A percentile compares a stretch with the other conserved stretches of the same genome.
These are phyloP conservation scores for Telenomus remus DNA, from an alignment of 1,140 invertebrate species.

Conservation along the genomic window DNA sequence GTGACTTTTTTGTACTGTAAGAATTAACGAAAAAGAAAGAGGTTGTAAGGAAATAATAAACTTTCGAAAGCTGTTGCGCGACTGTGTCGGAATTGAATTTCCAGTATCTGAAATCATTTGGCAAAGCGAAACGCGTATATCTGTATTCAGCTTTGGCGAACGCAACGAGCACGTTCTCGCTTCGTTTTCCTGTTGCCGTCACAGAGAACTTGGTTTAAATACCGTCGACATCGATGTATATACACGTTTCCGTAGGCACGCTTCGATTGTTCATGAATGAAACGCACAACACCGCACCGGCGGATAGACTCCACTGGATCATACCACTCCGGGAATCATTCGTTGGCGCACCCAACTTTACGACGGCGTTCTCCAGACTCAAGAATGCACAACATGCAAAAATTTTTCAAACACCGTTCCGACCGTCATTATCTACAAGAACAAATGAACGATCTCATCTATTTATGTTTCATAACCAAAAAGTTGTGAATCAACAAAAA, in stretches of 20 bases:
- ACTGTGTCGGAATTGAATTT: conserved; percentile 44
- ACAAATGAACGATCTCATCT: neutral
- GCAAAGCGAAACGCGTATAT: conserved; percentile 36
- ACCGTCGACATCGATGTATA: conserved; percentile 42
- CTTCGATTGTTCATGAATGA: conserved; percentile 62
- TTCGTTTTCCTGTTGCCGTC: conserved; percentile 61
- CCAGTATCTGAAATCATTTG: conserved; percentile 49
- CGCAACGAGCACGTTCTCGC: conserved; percentile 53
- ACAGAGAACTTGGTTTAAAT: conserved; percentile 52
- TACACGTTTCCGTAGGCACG: conserved; percentile 58
- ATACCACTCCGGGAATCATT: conserved; percentile 27
- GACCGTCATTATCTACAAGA: conserved; percentile 48
- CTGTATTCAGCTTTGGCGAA: conserved; percentile 50
- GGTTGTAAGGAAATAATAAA: conserved; percentile 15
- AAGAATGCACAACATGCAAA: conserved; percentile 42
- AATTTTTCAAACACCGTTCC: conserved; percentile 30
- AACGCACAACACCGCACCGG: conserved; percentile 43
- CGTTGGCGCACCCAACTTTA: conserved; percentile 50
- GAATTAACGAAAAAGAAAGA: neutral
- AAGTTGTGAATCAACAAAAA: conserved; percentile 44
- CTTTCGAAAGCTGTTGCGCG: conserved; percentile 14
- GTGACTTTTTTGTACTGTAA: too few species aligned
- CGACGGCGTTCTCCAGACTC: conserved; percentile 23
- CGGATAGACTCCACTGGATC: conserved; percentile 15
- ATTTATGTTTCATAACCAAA: conserved; percentile 49